phyloP scores from a whole-genome alignment of 1,140 invertebrate species.

The Samia ricini region DNA sequence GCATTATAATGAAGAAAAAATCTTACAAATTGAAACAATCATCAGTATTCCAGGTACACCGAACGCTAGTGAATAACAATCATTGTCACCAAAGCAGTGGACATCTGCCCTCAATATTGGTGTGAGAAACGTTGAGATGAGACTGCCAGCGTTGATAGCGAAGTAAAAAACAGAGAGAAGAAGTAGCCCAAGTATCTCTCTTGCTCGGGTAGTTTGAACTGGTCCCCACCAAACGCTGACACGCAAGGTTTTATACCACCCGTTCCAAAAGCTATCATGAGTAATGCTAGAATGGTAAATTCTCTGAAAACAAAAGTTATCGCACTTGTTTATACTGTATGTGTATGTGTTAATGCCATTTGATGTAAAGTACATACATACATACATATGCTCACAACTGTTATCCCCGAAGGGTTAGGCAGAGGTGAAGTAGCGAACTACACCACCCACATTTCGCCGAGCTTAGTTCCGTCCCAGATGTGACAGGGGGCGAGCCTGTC shows the following conservation, averaged over 20 bases:
- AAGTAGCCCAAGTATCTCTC: slow-evolving; percentile 87
- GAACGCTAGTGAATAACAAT: slow-evolving; percentile 95
- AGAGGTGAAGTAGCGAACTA: too few species aligned
- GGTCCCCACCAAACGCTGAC: slow-evolving; percentile 97
- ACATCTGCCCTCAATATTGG: slow-evolving; percentile 91
- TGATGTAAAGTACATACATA: too few species aligned
- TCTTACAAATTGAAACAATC: slow-evolving; percentile 87
- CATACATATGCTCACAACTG: too few species aligned
- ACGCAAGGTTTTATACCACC: slow-evolving; percentile 99
- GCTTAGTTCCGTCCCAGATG: too few species aligned
- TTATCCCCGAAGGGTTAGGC: too few species aligned
- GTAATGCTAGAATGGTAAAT: slow-evolving; percentile 87
- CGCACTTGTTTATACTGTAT: too few species aligned
- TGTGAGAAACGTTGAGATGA: slow-evolving; percentile 93
- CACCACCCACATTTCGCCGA: too few species aligned
- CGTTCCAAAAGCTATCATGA: slow-evolving; percentile 92
- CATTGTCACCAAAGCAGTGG: slow-evolving; percentile 87
- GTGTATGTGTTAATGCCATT: too few species aligned
- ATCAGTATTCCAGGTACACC: slow-evolving; percentile 93
- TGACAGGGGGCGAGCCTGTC: too few species aligned
- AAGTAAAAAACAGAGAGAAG: slow-evolving; percentile 97
- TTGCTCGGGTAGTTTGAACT: slow-evolving; percentile 91
- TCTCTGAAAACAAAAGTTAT: slow-evolving; percentile 72
- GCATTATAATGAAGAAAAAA: slow-evolving; percentile 6
- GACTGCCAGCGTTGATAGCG: slow-evolving; percentile 94